Evolutionary conservation across 1,140 invertebrate genomes (phyloP), one percentile per base, ranked within the genome.

Genomic region (Thaumatotibia leucotreta): DNA sequence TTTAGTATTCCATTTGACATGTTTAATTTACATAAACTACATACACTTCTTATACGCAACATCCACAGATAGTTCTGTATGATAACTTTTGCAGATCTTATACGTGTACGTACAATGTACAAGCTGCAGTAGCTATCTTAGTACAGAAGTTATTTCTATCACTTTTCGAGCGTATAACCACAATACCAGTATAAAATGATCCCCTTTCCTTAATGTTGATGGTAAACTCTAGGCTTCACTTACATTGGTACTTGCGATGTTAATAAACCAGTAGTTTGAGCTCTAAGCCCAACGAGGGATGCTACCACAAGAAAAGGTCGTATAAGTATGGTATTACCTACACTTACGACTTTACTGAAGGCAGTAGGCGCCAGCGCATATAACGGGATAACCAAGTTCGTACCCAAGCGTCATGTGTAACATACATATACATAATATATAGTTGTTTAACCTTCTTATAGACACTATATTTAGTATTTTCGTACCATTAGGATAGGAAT

Each of bases 291-390:
- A 73, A 69, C 66, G 58, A 73, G 70, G 68, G 14, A 39, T 35
- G 64, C 52, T 66, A 58, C 62, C 39, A 61, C 52, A 62, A 71
- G 67, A 74, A 74, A 70, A 70, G 67, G 65, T 62, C 58, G 20
- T 62, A 62, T 45, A n/a, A n/a, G 8, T 45, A 2, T 6, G 20
- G 3, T 20, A 4, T 20, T 20, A 5, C 6, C 9, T 45, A 45
- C 2, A 20, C 39, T 45, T 45, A 45, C 17, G 17, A 6, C 17
- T n/a, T 45, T 45, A 14, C 20, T 4, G 5, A 45, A 8, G 0
- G 17, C 39, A n/a, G 17, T 17, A 45, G 39, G 39, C 17, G 39
- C 39, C 5, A 45, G 39, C 39, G 39, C 39, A 45, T 20, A 31
- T 58, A 58, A 58, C 52, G 52, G 52, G 52, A 58, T 14, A 24